Percentiles rank a stretch among this genome's conserved stretches.
These are phyloP conservation scores for Leuciscus idus DNA, from an alignment of 2,113 vertebrate species.

Conservation along the genomic window DNA sequence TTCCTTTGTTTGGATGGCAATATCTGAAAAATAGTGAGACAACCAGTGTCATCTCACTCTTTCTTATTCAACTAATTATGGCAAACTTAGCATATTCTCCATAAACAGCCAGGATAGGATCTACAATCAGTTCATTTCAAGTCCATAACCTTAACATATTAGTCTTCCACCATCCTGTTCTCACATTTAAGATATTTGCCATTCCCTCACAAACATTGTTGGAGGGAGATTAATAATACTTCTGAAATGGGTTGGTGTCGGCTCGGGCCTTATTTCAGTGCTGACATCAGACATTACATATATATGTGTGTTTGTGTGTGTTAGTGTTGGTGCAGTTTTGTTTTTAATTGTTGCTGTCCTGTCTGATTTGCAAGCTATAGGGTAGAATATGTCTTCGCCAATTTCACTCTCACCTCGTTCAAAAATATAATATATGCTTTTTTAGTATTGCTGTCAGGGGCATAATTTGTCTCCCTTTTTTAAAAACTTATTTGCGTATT, in stretches of 20 bases:
- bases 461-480: constrained; percentile 28
- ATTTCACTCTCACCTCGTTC: neutral
- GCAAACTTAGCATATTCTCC: neutral
- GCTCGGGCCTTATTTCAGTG: too few relatives aligned
- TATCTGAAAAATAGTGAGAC: neutral
- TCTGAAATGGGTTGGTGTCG: neutral
- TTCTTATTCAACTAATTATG: neutral
- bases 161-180: neutral
- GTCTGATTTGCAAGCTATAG: neutral
- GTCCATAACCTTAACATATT: neutral
- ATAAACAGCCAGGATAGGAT: neutral
- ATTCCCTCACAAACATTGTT: neutral
- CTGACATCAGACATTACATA: neutral
- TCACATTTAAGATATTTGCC: neutral
- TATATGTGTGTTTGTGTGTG: neutral
- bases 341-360: constrained; percentile 9
- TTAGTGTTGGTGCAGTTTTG: neutral
- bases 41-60: neutral
- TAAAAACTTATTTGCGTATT: constrained; percentile 8
- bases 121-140: neutral
- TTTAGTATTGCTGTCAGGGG: neutral
- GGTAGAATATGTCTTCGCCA: neutral
- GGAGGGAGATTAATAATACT: neutral
- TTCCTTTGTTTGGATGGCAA: neutral
- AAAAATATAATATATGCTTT: neutral